These are phyloP conservation scores for Dryomyza anilis DNA, from an alignment of 2,888 invertebrate genomes.

Conservation along the genomic window DNA sequence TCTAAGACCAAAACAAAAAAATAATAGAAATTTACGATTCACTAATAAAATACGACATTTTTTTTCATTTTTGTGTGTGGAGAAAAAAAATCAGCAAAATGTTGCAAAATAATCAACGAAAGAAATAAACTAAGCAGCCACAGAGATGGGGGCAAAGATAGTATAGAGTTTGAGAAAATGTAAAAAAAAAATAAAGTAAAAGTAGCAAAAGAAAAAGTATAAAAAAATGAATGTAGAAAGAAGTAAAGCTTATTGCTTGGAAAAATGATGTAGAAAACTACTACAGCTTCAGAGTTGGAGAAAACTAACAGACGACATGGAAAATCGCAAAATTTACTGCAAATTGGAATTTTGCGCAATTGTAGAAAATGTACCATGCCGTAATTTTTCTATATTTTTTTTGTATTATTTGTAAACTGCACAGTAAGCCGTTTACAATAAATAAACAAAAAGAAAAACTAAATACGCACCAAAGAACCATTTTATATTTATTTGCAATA, in stretches of 20 bases:
- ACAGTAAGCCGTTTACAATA: conserved; percentile 45
- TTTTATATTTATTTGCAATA: neutral
- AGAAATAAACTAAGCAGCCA: neutral
- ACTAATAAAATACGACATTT: conserved; percentile 26
- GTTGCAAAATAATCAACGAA: conserved; percentile 20
- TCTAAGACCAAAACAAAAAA: neutral
- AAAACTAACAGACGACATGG: conserved; percentile 31
- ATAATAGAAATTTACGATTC: conserved; percentile 20
- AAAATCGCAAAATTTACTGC: conserved; percentile 60
- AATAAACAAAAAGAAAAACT: conserved; percentile 38
- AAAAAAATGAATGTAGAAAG: neutral
- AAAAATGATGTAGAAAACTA: conserved; percentile 12
- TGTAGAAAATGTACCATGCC: conserved; percentile 40
- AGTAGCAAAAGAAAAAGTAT: too few species aligned
- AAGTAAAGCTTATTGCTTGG: conserved; percentile 16
- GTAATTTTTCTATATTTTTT: neutral
- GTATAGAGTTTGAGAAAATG: neutral
- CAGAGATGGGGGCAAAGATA: neutral
- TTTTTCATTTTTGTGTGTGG: neutral
- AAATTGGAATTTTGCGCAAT: conserved; percentile 58
- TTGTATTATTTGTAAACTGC: neutral
- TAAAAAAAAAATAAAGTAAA: too few species aligned
- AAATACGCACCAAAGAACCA: neutral
- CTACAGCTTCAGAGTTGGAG: neutral
- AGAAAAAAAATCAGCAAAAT: conserved; percentile 15